Conservation (phyloP, 2,113 vertebrate genomes). For the Athene cunicularia region DNA sequence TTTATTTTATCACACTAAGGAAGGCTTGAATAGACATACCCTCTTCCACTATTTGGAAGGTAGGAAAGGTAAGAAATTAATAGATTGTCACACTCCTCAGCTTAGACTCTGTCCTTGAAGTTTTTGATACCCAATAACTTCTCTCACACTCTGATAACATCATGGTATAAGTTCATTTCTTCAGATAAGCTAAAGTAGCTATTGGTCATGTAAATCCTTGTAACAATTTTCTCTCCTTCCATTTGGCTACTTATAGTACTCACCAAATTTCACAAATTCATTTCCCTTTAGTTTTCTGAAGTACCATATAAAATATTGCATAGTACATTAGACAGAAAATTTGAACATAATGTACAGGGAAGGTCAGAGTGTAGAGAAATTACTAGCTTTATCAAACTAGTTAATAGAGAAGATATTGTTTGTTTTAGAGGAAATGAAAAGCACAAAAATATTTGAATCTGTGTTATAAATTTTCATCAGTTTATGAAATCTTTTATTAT, state of each 20-base stretch:
- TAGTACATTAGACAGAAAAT: background rate
- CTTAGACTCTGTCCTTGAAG: background rate
- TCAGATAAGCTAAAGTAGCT: background rate
- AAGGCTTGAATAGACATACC: background rate
- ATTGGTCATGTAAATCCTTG: background rate
- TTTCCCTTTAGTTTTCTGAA: background rate
- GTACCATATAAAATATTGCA: background rate
- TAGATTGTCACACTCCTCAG: background rate
- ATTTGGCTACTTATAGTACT: background rate
- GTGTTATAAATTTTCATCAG: slow-evolving; percentile 16
- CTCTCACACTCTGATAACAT: background rate
- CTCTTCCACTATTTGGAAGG: background rate
- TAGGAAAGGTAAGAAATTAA: background rate
- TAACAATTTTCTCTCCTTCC: background rate
- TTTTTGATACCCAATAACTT: background rate
- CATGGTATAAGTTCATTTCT: background rate
- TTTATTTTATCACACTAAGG: background rate
- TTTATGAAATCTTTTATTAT: slow-evolving; percentile 46
- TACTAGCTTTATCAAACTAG: background rate
- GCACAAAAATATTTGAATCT: background rate
- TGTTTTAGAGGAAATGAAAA: background rate
- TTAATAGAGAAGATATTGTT: background rate
- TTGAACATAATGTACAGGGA: background rate
- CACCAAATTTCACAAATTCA: background rate
- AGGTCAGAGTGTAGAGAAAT: background rate